These are phyloP conservation scores for Martes flavigula DNA, from an alignment of 2,797 vertebrate species.

Conservation along the genomic window DNA sequence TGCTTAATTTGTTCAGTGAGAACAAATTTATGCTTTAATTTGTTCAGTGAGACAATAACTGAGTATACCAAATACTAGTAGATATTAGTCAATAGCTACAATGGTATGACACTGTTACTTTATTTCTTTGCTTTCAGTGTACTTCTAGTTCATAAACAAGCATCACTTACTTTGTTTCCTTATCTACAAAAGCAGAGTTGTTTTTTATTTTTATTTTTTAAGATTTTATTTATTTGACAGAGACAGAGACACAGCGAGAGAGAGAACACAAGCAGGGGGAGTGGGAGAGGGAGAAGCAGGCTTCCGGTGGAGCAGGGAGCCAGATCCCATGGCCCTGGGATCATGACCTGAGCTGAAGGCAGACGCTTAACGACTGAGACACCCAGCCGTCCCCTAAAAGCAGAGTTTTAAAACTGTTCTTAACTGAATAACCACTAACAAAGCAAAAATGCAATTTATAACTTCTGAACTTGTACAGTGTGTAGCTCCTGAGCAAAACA, in stretches of 20 bases:
- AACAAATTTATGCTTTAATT: not conserved
- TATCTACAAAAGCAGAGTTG: not conserved
- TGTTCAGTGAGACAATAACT: not conserved
- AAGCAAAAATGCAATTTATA: not conserved
- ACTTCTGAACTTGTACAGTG: not conserved
- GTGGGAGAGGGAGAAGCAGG: too few species aligned
- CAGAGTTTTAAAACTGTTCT: not conserved
- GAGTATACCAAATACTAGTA: not conserved
- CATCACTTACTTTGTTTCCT: not conserved
- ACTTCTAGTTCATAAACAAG: not conserved
- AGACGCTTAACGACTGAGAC: too few species aligned
- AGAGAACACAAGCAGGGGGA: too few species aligned
- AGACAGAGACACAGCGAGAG: too few species aligned
- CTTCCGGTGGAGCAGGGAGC: too few species aligned
- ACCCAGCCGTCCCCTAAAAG: not conserved
- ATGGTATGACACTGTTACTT: not conserved
- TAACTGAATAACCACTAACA: not conserved
- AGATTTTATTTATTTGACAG: too few species aligned
- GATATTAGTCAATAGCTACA: not conserved
- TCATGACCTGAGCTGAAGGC: too few species aligned
- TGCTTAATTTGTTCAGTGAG: not conserved
- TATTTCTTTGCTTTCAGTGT: not conserved
- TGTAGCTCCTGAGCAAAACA: not conserved
- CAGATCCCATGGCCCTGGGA: too few species aligned
- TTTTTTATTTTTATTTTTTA: too few species aligned